These are phyloP conservation scores for Pelagia noctiluca DNA, from an alignment of 30 jellyfish, hydroid and myxozoan species.

Conservation along the genomic window DNA sequence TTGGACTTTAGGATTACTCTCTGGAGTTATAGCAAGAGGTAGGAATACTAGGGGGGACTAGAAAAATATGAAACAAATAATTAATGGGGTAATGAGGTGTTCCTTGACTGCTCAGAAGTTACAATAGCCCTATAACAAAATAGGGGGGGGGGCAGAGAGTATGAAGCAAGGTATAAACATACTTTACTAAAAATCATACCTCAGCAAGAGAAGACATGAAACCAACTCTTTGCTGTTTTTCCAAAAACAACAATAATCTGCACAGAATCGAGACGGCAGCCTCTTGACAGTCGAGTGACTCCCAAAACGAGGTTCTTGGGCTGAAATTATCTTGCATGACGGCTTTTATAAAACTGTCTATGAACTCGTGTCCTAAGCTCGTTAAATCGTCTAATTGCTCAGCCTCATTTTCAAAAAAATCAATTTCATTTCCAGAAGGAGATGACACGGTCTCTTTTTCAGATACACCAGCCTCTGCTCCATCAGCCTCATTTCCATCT, in stretches of 20 bases:
- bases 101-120: too few species aligned
- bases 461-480: too few species aligned
- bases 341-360: constrained; percentile 16
- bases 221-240: too few species aligned
- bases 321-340: constrained; percentile 15
- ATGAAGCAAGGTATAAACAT: too few species aligned
- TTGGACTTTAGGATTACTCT: background rate
- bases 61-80: too few species aligned
- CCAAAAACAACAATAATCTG: constrained; percentile 21
- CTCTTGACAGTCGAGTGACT: constrained; percentile 45
- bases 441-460: too few species aligned
- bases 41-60: too few species aligned
- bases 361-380: constrained; percentile 5
- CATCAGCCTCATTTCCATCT: too few species aligned
- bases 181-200: constrained; percentile 12
- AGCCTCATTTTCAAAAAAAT: background rate
- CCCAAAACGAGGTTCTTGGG: constrained; percentile 39
- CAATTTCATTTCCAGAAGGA: background rate
- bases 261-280: constrained; percentile 44
- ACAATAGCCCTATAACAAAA: too few species aligned
- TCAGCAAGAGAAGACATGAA: background rate
- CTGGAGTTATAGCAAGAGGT: background rate
- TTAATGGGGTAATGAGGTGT: too few species aligned
- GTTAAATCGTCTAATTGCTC: background rate
- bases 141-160: too few species aligned